Percentiles rank a stretch among this genome's conserved stretches.
phyloP scores from a whole-genome alignment of 2,797 vertebrate genomes.

The Selene dorsalis region DNA sequence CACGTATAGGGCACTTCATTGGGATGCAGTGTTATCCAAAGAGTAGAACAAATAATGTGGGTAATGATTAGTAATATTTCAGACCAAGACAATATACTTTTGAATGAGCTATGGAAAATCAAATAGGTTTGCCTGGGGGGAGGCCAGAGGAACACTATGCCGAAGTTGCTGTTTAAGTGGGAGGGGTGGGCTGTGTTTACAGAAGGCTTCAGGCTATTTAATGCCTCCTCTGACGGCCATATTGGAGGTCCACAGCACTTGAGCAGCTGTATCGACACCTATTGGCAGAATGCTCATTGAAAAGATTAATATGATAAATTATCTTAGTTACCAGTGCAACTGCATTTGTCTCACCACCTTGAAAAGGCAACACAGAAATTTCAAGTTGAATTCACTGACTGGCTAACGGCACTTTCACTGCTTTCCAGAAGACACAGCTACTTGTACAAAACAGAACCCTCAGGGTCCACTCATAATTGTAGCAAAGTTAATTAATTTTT shows the following conservation, averaged over 20 bases:
- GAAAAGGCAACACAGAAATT: neutral
- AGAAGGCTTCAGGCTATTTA: conserved; percentile 32
- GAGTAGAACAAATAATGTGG: conserved; percentile 23
- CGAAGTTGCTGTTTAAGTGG: neutral
- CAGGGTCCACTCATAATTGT: neutral
- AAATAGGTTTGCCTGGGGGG: conserved; percentile 19
- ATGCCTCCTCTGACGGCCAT: conserved; percentile 22
- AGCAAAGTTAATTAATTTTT: neutral
- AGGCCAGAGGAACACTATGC: conserved; percentile 18
- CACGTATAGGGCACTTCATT: neutral
- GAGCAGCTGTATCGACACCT: neutral
- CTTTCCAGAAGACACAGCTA: neutral
- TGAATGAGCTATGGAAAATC: conserved; percentile 27
- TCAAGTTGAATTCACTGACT: neutral
- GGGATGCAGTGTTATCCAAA: conserved; percentile 6
- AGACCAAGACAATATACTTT: neutral
- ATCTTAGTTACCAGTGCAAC: neutral
- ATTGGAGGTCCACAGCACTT: neutral
- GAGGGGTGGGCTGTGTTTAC: conserved; percentile 25
- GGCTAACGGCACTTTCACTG: neutral
- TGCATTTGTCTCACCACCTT: neutral
- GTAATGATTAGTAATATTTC: conserved; percentile 20
- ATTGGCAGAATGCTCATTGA: neutral
- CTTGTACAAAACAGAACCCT: neutral
- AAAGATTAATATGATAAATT: neutral